These are phyloP conservation scores for Panurus biarmicus DNA, from an alignment of 2,113 vertebrate genomes.

Conservation along the genomic window DNA sequence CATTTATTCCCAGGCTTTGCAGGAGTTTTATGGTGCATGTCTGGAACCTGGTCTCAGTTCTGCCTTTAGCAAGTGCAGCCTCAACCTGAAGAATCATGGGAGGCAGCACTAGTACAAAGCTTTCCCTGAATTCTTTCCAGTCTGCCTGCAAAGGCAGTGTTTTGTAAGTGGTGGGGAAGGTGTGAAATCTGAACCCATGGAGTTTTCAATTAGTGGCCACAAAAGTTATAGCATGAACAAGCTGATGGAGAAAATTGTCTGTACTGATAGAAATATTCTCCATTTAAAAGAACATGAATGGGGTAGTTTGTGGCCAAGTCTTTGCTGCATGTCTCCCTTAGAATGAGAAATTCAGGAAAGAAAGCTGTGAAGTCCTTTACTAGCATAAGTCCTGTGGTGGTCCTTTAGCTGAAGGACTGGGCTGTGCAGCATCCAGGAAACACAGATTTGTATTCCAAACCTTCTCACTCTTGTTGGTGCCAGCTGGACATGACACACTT, in stretches of 20 bases:
- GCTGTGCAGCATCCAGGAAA: neutral
- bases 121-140: neutral
- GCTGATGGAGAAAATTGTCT: neutral
- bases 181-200: neutral
- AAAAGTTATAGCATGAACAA: neutral
- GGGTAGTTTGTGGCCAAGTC: neutral
- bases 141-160: neutral
- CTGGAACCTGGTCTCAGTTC: neutral
- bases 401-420: neutral
- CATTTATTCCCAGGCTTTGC: neutral
- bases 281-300: neutral
- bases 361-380: neutral
- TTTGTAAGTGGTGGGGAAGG: neutral
- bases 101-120: neutral
- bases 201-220: neutral
- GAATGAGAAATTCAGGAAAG: neutral
- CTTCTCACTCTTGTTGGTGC: fast-evolving
- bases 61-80: neutral
- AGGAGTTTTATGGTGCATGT: neutral
- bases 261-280: neutral
- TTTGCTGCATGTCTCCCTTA: neutral
- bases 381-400: neutral
- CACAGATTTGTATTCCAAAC: neutral
- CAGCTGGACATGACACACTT: neutral
- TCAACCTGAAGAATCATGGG: neutral